phyloP scores from a whole-genome alignment of 2,797 vertebrate genomes.

The Euphonia xanthogaster region DNA sequence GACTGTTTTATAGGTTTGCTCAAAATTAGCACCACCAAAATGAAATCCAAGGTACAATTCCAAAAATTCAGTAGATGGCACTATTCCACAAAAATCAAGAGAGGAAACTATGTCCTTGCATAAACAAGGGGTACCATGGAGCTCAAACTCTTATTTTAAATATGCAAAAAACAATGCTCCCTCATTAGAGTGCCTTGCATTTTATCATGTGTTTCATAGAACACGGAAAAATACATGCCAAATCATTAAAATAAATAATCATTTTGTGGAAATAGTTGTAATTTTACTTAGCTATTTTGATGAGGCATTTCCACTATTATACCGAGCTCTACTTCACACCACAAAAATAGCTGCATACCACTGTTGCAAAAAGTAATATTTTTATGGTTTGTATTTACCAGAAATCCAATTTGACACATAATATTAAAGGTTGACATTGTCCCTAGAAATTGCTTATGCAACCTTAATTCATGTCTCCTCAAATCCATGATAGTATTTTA shows the following conservation, averaged over 20 bases:
- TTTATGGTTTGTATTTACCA: background rate
- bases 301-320: background rate
- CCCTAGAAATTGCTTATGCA: background rate
- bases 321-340: background rate
- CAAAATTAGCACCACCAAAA: background rate
- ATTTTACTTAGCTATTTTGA: background rate
- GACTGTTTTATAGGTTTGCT: background rate
- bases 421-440: background rate
- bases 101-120: background rate
- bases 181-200: background rate
- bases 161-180: background rate
- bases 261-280: background rate
- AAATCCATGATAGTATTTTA: background rate
- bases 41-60: background rate
- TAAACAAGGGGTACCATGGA: background rate
- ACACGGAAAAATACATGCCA: background rate
- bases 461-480: background rate
- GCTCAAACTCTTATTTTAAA: background rate
- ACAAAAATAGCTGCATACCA: background rate
- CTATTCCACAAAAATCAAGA: slow-evolving; percentile 12
- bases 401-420: background rate
- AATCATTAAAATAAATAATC: background rate
- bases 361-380: background rate
- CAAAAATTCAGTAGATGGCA: slow-evolving; percentile 47
- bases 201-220: background rate